phyloP scores from a whole-genome alignment of 2,888 invertebrate species.

The Agonopterix heracliana region DNA sequence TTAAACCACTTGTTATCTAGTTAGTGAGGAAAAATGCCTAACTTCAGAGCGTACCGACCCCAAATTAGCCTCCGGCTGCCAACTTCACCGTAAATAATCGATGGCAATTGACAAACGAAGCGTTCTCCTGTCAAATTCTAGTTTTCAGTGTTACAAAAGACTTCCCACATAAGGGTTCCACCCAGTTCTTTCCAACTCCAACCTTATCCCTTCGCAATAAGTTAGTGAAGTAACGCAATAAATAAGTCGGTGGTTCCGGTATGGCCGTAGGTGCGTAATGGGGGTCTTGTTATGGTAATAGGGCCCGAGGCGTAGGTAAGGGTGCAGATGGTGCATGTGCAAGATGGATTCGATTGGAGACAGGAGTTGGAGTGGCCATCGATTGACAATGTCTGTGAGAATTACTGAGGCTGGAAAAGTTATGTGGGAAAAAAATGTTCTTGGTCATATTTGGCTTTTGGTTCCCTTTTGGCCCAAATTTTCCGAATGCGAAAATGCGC shows the following conservation, averaged over 20 bases:
- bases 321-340: constrained; percentile 36
- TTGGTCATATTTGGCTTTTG: background rate
- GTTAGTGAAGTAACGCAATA: constrained; percentile 3
- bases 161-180: constrained; percentile 18
- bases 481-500: too few relatives aligned
- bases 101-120: constrained; percentile 75
- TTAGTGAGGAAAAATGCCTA: constrained; percentile 73
- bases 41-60: constrained; percentile 20
- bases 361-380: constrained; percentile 42
- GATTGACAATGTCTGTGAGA: constrained; percentile 23
- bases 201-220: background rate
- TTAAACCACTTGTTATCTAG: constrained; percentile 76
- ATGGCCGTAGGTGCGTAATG: constrained; percentile 61
- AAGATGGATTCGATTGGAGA: constrained; percentile 24
- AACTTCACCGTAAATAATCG: constrained; percentile 65
- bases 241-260: constrained; percentile 19
- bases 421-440: background rate
- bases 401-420: background rate
- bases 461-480: too few relatives aligned
- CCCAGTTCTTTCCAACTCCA: background rate
- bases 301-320: constrained; percentile 52
- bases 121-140: constrained; percentile 73
- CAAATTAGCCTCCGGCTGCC: constrained; percentile 65
- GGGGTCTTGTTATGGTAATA: constrained; percentile 74
- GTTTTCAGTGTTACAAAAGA: constrained; percentile 59